Evolutionary conservation across 2,113 vertebrate genomes (phyloP).

Genomic region (Hippopotamus amphibius): DNA sequence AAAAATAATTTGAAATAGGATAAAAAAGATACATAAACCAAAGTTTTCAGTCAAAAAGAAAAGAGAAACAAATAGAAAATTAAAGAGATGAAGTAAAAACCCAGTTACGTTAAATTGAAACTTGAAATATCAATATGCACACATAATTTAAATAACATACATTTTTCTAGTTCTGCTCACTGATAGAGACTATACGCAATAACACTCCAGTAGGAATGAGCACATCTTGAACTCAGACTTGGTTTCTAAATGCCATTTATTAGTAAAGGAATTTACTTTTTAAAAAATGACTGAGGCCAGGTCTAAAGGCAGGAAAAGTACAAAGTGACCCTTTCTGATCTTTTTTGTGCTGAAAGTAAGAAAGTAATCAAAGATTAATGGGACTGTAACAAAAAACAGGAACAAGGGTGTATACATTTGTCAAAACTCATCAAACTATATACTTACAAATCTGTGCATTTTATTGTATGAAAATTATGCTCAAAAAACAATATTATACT

Average conservation of each 20-base stretch:
- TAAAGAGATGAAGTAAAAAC: slow-evolving; percentile 55
- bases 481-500: neutral
- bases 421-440: neutral
- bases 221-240: neutral
- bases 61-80: slow-evolving; percentile 25
- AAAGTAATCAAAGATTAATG: neutral
- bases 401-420: neutral
- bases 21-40: slow-evolving; percentile 18
- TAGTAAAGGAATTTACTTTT: neutral
- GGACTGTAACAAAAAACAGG: neutral
- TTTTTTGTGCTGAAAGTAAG: neutral
- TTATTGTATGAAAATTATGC: neutral
- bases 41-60: slow-evolving; percentile 35
- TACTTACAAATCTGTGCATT: neutral
- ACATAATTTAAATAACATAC: neutral
- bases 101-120: neutral
- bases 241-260: neutral
- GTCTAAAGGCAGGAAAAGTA: neutral
- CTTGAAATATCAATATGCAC: slow-evolving; percentile 46
- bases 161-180: neutral
- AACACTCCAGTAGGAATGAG: neutral
- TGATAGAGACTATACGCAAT: neutral
- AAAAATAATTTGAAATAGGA: slow-evolving; percentile 25
- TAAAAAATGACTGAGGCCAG: neutral
- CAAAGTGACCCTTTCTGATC: neutral